Conservation (phyloP, 2,888 invertebrate species). For the Hanleya hanleyi region DNA sequence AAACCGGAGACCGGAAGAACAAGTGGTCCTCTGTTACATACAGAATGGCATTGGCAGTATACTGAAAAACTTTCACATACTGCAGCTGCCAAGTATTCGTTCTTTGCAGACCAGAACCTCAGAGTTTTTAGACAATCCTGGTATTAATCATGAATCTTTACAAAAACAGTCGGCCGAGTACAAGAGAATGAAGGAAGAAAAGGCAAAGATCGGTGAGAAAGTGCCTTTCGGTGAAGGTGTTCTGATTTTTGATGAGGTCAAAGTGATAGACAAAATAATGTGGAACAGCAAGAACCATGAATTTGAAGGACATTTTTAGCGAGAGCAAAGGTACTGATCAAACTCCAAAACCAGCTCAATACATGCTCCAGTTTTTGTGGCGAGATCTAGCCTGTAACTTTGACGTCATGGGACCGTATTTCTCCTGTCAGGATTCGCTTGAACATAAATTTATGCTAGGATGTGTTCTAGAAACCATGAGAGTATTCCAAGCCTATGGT, state of each 20-base stretch:
- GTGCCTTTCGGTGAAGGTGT: slow-evolving; percentile 1
- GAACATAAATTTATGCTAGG: not conserved
- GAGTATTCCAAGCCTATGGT: not conserved
- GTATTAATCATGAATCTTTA: no score
- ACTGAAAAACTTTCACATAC: no score
- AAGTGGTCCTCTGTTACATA: no score
- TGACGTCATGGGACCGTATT: not conserved
- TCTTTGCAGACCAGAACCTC: no score
- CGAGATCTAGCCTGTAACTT: not conserved
- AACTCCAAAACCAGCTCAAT: not conserved
- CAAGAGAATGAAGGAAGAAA: not conserved
- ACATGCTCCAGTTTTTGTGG: not conserved
- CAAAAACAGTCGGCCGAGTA: no score
- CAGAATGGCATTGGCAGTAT: no score
- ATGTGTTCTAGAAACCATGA: not conserved
- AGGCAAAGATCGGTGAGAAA: not conserved
- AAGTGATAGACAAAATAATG: not conserved
- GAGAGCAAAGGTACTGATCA: not conserved
- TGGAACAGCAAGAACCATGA: not conserved
- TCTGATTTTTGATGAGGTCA: not conserved
- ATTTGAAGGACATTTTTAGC: not conserved
- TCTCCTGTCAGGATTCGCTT: not conserved
- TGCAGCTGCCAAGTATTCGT: no score
- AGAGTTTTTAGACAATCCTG: no score
- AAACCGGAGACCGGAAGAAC: no score